Evolutionary conservation across 2,888 invertebrate species (phyloP).

Genomic region (Drosophila mayaguana): DNA sequence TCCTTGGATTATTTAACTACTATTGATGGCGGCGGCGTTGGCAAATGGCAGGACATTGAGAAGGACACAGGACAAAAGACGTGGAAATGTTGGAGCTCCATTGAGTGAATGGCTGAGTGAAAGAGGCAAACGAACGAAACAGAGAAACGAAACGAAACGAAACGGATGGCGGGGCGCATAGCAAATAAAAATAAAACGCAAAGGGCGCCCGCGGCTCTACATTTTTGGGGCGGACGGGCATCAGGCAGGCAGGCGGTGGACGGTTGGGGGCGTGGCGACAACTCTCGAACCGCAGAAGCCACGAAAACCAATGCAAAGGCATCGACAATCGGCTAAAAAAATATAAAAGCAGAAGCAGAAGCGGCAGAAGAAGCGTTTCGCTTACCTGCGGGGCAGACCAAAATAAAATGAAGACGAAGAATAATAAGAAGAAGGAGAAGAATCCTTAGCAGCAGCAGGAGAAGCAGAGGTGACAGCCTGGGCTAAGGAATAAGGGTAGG

Average conservation of each 20-base stretch:
- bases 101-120: constrained; percentile 50
- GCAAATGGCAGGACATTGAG: constrained; percentile 27
- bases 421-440: background rate
- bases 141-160: constrained; percentile 8
- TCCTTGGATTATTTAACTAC: constrained; percentile 74
- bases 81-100: constrained; percentile 11
- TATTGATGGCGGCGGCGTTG: constrained; percentile 51
- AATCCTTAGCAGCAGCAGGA: background rate
- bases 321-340: constrained; percentile 40
- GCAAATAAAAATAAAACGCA: constrained; percentile 41
- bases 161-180: constrained; percentile 22
- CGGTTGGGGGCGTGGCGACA: background rate
- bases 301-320: constrained; percentile 50
- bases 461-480: background rate
- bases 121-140: constrained; percentile 30
- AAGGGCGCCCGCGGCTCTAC: constrained; percentile 23
- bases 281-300: constrained; percentile 36
- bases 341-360: constrained; percentile 11
- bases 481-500: constrained; percentile 12
- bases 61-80: constrained; percentile 25
- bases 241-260: background rate
- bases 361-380: constrained; percentile 12
- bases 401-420: constrained; percentile 5
- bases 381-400: constrained; percentile 37
- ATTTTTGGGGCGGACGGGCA: background rate